A percentile compares a stretch with the other conserved stretches of the same genome.
Evolutionary conservation across 2,888 invertebrate genomes (phyloP).

Genomic region (Macroteleia sp.): DNA sequence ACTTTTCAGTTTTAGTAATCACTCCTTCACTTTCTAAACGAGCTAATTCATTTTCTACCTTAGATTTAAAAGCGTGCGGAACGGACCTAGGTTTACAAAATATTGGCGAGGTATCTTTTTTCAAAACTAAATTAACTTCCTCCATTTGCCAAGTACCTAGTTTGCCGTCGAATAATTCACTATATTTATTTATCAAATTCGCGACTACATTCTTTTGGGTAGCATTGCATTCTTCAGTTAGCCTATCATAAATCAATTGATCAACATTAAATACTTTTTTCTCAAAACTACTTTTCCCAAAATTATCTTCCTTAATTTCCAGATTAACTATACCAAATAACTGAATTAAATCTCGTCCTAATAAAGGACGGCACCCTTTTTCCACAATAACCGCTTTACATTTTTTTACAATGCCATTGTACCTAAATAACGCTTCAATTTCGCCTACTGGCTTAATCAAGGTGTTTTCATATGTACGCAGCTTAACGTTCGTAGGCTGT

Average conservation of each 20-base stretch:
- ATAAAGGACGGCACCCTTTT: conserved; percentile 18
- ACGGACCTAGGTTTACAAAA: background rate
- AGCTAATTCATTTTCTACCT: too few relatives aligned
- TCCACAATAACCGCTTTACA: conserved; percentile 1
- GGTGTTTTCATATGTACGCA: conserved; percentile 34
- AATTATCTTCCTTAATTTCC: background rate
- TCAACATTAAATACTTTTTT: background rate
- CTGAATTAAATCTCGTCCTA: conserved; percentile 53
- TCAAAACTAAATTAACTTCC: background rate
- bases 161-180: background rate
- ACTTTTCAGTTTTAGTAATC: too few relatives aligned
- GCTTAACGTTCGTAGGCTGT: background rate
- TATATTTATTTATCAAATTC: background rate
- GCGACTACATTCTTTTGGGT: background rate
- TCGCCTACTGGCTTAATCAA: conserved; percentile 36
- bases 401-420: background rate
- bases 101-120: background rate
- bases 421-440: conserved; percentile 1
- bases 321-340: background rate
- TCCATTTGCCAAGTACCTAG: background rate
- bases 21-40: too few relatives aligned
- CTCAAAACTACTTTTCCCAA: background rate
- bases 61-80: too few relatives aligned
- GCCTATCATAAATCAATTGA: background rate
- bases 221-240: background rate